Base-by-base conservation (phyloP, 2,113 vertebrate species). In the Thamnophis sirtalis region DNA sequence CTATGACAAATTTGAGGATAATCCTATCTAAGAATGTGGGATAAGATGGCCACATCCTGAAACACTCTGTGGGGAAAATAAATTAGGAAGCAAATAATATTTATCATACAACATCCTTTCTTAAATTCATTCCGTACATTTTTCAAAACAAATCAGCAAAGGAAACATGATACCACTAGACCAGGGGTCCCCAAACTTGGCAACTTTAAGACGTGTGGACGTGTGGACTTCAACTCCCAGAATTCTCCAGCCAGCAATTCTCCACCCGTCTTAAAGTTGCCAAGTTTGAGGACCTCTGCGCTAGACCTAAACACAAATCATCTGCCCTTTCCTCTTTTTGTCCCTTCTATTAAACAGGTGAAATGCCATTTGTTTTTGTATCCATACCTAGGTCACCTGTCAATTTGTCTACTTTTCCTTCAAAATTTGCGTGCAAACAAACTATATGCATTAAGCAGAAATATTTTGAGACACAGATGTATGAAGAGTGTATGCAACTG, bases 361-460 rank as follows among this genome's bases (percentile, higher is more conserved):
- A 38, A 87, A 38, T 26, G 3, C 28, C 28, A 87, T 55, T 0
- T 2, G 15, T 90, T 54, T 92, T 43, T 9, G 13, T 38, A 80
- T 43, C 33, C 73, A 24, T n/a, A 48, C 9, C 38, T 2, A 0
- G 0, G 0, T 63, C 24, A 43, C 90, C n/a, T 90, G 50, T 13
- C 89, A 94, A 19, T 51, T 58, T 56, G 33, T 19, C 43, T 58
- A 10, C 11, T 0, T 0, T 2, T 92, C 73, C 92, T 92, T 88
- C 86, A 92, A 56, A 1, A 0, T 0, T 4, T 87, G 28, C 68
- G 4, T 93, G 58, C 28, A 85, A 60, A 87, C 90, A 5, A 11
- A n/a, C 43, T 19, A 48, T 19, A 93, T 90, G 54, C 63, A 50
- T 92, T 87, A 0, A 90, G 9, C 56, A 94, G 93, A 56, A 48